These are phyloP conservation scores for Okapia johnstoni DNA, from an alignment of 2,113 vertebrate species.

Conservation along the genomic window DNA sequence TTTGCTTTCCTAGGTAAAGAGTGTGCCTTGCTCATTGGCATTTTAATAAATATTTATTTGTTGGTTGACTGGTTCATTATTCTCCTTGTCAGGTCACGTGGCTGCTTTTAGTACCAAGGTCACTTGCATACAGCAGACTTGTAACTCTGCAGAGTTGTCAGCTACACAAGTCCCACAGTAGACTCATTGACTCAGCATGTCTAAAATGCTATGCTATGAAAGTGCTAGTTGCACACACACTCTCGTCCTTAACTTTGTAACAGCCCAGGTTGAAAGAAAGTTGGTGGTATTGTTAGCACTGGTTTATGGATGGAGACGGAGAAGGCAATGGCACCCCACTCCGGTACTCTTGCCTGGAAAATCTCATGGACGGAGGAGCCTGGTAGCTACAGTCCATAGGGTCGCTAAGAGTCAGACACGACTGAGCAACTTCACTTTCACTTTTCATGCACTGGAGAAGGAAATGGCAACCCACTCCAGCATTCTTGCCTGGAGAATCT, in stretches of 20 bases:
- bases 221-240: background rate
- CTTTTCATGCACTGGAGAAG: no score
- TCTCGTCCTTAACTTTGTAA: background rate
- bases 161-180: rapidly evolving
- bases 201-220: rapidly evolving
- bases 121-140: rapidly evolving
- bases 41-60: background rate
- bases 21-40: background rate
- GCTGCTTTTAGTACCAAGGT: background rate
- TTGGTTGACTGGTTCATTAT: background rate
- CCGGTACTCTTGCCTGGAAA: no score
- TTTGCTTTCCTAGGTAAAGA: background rate
- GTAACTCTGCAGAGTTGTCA: background rate
- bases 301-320: background rate
- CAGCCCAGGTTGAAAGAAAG: background rate
- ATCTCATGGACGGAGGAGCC: no score
- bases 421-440: no score
- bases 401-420: no score
- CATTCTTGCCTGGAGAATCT: no score
- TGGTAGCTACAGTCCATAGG: no score
- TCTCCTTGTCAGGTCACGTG: background rate
- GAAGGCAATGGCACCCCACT: no score
- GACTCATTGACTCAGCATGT: rapidly evolving
- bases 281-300: rapidly evolving
- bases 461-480: no score